phyloP scores from a whole-genome alignment of 2,113 vertebrate species.

The Oceanodroma tethys region DNA sequence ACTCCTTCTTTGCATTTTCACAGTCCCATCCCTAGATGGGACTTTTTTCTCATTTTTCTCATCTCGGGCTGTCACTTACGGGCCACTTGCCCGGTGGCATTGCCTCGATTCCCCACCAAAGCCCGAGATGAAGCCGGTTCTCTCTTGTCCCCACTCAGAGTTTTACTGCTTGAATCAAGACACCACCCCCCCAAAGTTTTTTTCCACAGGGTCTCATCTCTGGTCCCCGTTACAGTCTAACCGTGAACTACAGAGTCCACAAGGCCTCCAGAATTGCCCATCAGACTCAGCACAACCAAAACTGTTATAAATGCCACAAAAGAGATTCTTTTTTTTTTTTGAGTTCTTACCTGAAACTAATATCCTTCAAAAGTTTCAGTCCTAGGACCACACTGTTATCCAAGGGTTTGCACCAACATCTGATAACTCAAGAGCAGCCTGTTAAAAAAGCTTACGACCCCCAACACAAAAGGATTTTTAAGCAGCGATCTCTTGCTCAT shows the following conservation, averaged over 20 bases:
- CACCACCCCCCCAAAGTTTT: neutral
- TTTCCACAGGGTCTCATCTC: neutral
- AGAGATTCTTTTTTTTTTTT: neutral
- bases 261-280: neutral
- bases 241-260: neutral
- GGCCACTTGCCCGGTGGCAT: fast-evolving
- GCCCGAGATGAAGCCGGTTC: fast-evolving
- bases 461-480: too few relatives aligned
- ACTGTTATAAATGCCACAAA: neutral
- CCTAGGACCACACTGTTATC: neutral
- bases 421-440: neutral
- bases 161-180: neutral
- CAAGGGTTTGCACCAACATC: neutral
- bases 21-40: neutral
- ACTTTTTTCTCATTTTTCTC: neutral
- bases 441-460: too few relatives aligned
- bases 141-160: neutral
- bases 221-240: neutral
- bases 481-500: neutral
- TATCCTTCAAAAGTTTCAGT: neutral
- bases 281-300: neutral
- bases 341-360: neutral
- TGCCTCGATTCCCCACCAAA: neutral
- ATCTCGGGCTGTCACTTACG: too few relatives aligned
- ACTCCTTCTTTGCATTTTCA: neutral